Percentiles rank a stretch among this genome's conserved stretches.
These are phyloP conservation scores for Vimba vimba DNA, from an alignment of 2,113 vertebrate species.

Conservation along the genomic window DNA sequence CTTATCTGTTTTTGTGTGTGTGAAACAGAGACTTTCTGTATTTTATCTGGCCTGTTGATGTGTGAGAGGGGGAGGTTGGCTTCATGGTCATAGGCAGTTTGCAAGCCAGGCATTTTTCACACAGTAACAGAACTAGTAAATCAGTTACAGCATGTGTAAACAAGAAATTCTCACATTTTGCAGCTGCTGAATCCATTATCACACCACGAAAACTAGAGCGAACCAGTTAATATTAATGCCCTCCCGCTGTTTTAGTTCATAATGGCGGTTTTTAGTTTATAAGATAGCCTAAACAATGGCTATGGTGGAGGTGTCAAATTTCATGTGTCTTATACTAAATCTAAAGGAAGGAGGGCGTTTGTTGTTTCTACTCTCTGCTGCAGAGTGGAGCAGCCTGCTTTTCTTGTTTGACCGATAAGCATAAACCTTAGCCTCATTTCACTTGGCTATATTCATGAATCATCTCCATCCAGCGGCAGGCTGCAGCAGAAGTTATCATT, in stretches of 20 bases:
- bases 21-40: conserved; percentile 19
- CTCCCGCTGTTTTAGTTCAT: background rate
- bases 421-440: conserved; percentile 64
- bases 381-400: conserved; percentile 69
- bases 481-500: conserved; percentile 21
- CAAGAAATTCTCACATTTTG: conserved; percentile 1
- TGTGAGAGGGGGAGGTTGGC: conserved; percentile 27
- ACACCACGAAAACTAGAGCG: background rate
- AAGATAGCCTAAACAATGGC: background rate
- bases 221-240: background rate
- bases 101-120: background rate
- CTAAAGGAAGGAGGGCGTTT: conserved; percentile 28
- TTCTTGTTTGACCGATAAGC: conserved; percentile 69
- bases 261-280: background rate
- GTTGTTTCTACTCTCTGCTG: conserved; percentile 30
- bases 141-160: conserved; percentile 54
- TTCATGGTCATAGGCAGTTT: conserved; percentile 8
- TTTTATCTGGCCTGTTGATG: conserved; percentile 33
- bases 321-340: conserved; percentile 12
- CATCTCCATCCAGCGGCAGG: conserved; percentile 14
- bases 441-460: conserved; percentile 39
- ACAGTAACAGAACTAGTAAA: conserved; percentile 41
- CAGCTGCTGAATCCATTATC: background rate
- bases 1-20: background rate
- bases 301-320: conserved; percentile 40